Evolutionary conservation across 2,888 invertebrate species (phyloP), one percentile per base, ranked within the genome.

Genomic region (Dasysyrphus tricinctus): DNA sequence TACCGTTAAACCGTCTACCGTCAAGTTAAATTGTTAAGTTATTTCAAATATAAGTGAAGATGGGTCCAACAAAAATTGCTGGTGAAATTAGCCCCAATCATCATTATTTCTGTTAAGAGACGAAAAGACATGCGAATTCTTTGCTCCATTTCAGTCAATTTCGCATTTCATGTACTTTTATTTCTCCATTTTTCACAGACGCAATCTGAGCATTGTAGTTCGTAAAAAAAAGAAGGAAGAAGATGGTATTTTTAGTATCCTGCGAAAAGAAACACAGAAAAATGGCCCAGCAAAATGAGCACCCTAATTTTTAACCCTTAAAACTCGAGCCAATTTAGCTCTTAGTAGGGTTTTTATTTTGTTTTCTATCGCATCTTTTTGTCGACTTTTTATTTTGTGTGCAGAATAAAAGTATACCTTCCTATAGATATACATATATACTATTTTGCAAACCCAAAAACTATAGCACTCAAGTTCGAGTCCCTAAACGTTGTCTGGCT

Each of bases 111-210:
- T 32, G 47, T 34, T 51, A 12, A 12, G 24, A 54, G 32, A 57
- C 59, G 16, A 75, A n/a, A 44, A 61, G 54, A 59, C 47, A 74
- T 59, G 47, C 24, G 61, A 76, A 85, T 85, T 76, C 67, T 63
- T 69, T 56, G 72, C 72, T 39, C 57, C 57, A 75, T 79, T 79
- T 73, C 61, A 77, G 80, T 85, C 76, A 85, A 85, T 85, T 85
- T 80, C 76, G 70, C 80, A 80, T 42, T 67, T 80, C 57, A 74
- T 79, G 65, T 80, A 76, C 65, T 69, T 80, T 80, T 77, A 80
- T 73, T 73, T 80, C 84, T 61, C 77, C 59, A 80, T 85, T 77
- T 42, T 44, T 47, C 16, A 73, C 73, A 73, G 73, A 69, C 67
- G 51, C 29, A 78, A 61, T 72, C 54, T 29, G 67, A 63, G 39